Evolutionary conservation across 1,140 invertebrate genomes (phyloP).

Genomic region (Lutraria rhynchaena): DNA sequence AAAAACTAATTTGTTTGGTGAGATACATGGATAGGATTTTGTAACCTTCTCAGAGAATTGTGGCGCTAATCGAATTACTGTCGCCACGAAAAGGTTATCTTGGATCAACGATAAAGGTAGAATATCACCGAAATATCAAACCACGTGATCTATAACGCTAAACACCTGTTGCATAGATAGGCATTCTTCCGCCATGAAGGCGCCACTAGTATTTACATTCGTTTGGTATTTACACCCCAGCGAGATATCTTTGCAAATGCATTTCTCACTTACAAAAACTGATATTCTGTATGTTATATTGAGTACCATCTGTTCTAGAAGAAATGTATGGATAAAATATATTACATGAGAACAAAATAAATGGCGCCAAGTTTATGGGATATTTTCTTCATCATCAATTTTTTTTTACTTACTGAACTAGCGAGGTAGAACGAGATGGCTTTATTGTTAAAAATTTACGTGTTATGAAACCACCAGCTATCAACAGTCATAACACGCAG

Average conservation of each 20-base stretch:
- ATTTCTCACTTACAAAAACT: slow-evolving; percentile 58
- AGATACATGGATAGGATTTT: slow-evolving; percentile 32
- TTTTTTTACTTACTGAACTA: too few relatives aligned
- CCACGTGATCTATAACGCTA: slow-evolving; percentile 57
- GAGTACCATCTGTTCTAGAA: slow-evolving; percentile 45
- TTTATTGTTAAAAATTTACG: too few relatives aligned
- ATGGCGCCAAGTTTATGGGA: slow-evolving; percentile 10
- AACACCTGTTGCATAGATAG: slow-evolving; percentile 60
- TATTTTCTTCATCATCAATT: too few relatives aligned
- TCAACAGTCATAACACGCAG: too few relatives aligned
- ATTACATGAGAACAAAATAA: slow-evolving; percentile 29
- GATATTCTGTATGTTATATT: slow-evolving; percentile 34
- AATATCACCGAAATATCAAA: slow-evolving; percentile 58
- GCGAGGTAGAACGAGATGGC: too few relatives aligned
- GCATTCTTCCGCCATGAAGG: slow-evolving; percentile 55
- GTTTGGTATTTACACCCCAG: slow-evolving; percentile 58
- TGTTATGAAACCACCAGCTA: too few relatives aligned
- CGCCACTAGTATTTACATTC: slow-evolving; percentile 58
- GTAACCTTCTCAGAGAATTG: slow-evolving; percentile 54
- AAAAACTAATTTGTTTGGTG: slow-evolving; percentile 6
- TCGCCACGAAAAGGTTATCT: slow-evolving; percentile 60
- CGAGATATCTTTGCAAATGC: slow-evolving; percentile 55
- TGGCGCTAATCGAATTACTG: slow-evolving; percentile 62
- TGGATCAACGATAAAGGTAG: slow-evolving; percentile 60
- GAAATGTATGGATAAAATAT: slow-evolving; percentile 30